These are phyloP conservation scores for Willisornis vidua DNA, from an alignment of 2,113 vertebrate species.

Conservation along the genomic window DNA sequence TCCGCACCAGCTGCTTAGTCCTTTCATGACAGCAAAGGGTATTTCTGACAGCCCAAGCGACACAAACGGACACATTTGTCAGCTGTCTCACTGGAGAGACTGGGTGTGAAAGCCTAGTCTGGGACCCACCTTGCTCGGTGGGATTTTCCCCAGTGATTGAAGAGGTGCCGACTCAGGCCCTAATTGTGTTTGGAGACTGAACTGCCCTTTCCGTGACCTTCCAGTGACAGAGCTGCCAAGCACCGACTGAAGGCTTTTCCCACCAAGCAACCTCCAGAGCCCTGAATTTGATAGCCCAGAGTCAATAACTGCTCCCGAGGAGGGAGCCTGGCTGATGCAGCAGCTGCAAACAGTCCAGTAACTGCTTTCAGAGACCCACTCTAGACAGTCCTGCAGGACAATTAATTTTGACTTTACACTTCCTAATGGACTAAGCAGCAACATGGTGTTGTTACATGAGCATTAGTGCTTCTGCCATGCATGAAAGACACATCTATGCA, in stretches of 20 bases:
- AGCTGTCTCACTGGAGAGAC: background rate
- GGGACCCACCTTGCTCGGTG: background rate
- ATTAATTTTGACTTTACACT: constrained; percentile 28
- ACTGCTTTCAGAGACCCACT: constrained; percentile 6
- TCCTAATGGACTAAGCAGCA: constrained; percentile 26
- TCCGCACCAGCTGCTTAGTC: background rate
- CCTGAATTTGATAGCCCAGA: constrained; percentile 30
- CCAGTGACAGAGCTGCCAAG: constrained; percentile 13
- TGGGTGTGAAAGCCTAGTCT: background rate
- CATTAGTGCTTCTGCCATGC: background rate
- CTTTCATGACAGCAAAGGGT: background rate
- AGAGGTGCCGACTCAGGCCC: background rate
- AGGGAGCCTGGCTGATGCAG: background rate
- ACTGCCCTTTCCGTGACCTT: constrained; percentile 22
- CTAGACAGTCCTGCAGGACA: background rate
- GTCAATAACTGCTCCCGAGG: background rate
- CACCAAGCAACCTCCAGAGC: constrained; percentile 13
- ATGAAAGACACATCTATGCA: background rate
- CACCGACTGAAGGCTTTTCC: constrained; percentile 15
- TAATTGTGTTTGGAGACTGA: background rate
- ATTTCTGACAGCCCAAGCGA: background rate
- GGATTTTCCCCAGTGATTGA: background rate
- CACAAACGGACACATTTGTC: background rate
- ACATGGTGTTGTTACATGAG: background rate
- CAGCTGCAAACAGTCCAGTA: background rate